Evolutionary conservation across 1,140 invertebrate genomes (phyloP).

Genomic region (Notospermus geniculatus): DNA sequence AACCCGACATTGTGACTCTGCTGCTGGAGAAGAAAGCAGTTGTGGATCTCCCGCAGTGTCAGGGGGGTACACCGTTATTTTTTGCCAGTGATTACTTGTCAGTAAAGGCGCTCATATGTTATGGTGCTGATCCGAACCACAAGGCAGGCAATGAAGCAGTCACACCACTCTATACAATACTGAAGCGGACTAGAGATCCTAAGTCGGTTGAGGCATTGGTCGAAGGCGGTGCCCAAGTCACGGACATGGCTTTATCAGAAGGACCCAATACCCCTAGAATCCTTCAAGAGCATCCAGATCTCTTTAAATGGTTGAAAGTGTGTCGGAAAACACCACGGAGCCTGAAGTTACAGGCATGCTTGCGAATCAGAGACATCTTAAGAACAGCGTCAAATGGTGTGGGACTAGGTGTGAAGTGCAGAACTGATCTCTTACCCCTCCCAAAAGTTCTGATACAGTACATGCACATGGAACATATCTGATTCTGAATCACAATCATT

Average conservation of each 20-base stretch:
- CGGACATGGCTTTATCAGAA: background rate
- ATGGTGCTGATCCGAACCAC: constrained; percentile 9
- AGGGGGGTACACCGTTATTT: constrained; percentile 2
- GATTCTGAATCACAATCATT: no score
- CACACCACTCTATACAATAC: background rate
- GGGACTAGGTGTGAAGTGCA: background rate
- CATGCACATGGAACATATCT: background rate
- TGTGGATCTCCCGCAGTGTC: background rate
- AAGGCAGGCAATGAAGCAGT: background rate
- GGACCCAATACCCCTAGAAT: background rate
- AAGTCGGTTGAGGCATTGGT: background rate
- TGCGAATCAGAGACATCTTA: background rate
- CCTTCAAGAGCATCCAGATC: constrained; percentile 4
- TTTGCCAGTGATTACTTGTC: background rate
- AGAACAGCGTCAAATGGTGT: background rate
- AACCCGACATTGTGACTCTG: background rate
- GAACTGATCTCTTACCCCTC: background rate
- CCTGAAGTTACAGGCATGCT: background rate
- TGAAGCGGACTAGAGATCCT: background rate
- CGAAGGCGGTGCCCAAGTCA: constrained; percentile 2
- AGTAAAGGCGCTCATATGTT: background rate
- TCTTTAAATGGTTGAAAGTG: background rate
- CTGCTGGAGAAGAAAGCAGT: background rate
- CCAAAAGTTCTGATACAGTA: background rate
- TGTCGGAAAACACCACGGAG: background rate